Evolutionary conservation across 1,140 invertebrate genomes (phyloP).

Genomic region (Mycetomoellerius zeteki): DNA sequence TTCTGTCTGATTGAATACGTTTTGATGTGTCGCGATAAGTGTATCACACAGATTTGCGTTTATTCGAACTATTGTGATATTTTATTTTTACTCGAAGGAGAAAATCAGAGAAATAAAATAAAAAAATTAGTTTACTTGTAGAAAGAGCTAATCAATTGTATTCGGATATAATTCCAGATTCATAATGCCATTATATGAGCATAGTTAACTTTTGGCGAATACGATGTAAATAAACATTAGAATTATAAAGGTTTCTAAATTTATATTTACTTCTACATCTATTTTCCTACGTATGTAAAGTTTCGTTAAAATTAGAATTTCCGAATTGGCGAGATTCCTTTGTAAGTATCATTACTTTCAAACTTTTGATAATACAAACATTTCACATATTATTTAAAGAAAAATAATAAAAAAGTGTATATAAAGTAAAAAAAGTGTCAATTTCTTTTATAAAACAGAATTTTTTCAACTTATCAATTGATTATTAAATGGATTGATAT

Average conservation of each 20-base stretch:
- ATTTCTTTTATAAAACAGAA: no score
- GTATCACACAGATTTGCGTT: background rate
- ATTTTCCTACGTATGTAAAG: no score
- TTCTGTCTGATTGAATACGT: slow-evolving; percentile 61
- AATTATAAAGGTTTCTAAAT: no score
- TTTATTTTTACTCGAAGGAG: background rate
- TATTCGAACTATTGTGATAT: background rate
- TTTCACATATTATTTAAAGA: no score
- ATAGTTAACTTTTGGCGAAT: background rate
- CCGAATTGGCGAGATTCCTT: no score
- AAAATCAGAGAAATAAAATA: background rate
- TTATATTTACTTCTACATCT: no score
- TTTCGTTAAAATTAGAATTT: no score
- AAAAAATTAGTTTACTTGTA: background rate
- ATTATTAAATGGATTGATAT: background rate
- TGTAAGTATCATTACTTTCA: no score
- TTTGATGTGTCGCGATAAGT: slow-evolving; percentile 56
- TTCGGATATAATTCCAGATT: background rate
- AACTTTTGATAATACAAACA: no score
- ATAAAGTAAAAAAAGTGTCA: no score
- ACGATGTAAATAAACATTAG: background rate
- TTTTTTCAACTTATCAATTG: background rate
- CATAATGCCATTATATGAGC: background rate
- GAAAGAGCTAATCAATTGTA: background rate
- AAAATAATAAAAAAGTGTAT: no score